Evolutionary conservation across 2,797 vertebrate species (phyloP).

Genomic region (Prionace glauca): DNA sequence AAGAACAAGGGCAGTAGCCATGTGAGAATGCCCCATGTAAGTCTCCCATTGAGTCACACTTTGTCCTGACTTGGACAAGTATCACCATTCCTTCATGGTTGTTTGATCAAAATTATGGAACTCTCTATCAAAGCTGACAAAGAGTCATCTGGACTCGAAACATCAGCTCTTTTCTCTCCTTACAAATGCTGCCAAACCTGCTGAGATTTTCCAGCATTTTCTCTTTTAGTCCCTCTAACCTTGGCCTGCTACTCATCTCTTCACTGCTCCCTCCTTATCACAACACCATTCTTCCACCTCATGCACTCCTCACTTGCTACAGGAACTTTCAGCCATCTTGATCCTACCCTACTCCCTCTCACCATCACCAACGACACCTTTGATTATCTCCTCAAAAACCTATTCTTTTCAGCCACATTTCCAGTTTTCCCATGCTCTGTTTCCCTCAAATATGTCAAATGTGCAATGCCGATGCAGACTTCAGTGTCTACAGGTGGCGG

Average conservation of each 20-base stretch:
- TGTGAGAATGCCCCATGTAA: background rate
- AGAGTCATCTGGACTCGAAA: no score
- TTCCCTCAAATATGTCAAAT: background rate
- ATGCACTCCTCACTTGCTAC: background rate
- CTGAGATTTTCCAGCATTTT: no score
- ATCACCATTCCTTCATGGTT: background rate
- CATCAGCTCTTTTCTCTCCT: no score
- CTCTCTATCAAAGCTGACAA: background rate
- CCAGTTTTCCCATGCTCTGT: background rate
- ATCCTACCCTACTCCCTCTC: background rate
- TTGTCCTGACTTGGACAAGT: background rate
- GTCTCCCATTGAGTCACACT: background rate
- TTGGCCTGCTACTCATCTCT: background rate
- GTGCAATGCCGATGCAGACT: no score
- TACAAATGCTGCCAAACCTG: no score
- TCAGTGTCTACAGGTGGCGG: background rate
- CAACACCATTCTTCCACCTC: no score
- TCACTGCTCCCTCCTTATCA: background rate
- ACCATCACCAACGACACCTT: no score
- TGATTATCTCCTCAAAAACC: background rate
- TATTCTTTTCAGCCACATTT: background rate
- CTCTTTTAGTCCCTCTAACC: background rate
- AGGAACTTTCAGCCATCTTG: background rate
- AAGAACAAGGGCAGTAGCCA: background rate
- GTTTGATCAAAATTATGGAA: background rate